A percentile compares a stretch with the other conserved stretches of the same genome.
phyloP scores from a whole-genome alignment of 2,888 invertebrate genomes.

The Sphaeridia pumilis region DNA sequence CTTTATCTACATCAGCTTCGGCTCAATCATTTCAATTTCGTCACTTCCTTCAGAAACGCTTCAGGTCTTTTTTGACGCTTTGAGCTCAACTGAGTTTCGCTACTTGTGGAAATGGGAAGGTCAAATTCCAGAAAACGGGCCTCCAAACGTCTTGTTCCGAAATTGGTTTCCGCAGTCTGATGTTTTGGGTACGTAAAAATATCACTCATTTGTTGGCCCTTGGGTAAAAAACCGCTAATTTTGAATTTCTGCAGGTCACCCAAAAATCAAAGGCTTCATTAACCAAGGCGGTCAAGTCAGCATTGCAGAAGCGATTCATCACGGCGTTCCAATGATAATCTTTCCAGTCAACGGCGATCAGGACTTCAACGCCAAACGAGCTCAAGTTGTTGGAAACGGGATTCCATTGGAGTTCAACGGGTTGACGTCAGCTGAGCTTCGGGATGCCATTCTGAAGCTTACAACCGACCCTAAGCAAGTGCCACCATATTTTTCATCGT shows the following conservation, averaged over 20 bases:
- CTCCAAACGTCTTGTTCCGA: slow-evolving; percentile 19
- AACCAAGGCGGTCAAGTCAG: slow-evolving; percentile 18
- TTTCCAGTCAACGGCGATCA: slow-evolving; percentile 14
- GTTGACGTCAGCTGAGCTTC: not conserved
- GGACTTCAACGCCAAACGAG: slow-evolving; percentile 10
- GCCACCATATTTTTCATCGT: not conserved
- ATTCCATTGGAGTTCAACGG: slow-evolving; percentile 8
- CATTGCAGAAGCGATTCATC: slow-evolving; percentile 10
- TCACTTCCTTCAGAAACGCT: slow-evolving; percentile 13
- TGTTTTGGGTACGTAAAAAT: slow-evolving; percentile 16
- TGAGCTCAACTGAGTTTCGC: slow-evolving; percentile 9
- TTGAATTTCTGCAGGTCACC: slow-evolving; percentile 5
- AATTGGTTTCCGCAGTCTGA: slow-evolving; percentile 28
- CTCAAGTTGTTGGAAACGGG: slow-evolving; percentile 6
- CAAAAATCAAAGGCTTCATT: slow-evolving; percentile 11
- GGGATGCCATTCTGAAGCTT: not conserved
- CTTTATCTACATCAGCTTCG: slow-evolving; percentile 12
- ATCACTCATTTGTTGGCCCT: not conserved
- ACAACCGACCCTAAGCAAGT: not conserved
- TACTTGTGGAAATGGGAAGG: slow-evolving; percentile 30
- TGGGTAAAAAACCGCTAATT: not conserved
- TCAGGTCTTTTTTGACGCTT: slow-evolving; percentile 16
- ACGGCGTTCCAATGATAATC: slow-evolving; percentile 11
- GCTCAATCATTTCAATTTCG: slow-evolving; percentile 18
- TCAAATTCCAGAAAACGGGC: slow-evolving; percentile 19